Evolutionary conservation across 2,113 vertebrate species (phyloP), one percentile per base, ranked within the genome.

Genomic region (Tachysurus vachellii): DNA sequence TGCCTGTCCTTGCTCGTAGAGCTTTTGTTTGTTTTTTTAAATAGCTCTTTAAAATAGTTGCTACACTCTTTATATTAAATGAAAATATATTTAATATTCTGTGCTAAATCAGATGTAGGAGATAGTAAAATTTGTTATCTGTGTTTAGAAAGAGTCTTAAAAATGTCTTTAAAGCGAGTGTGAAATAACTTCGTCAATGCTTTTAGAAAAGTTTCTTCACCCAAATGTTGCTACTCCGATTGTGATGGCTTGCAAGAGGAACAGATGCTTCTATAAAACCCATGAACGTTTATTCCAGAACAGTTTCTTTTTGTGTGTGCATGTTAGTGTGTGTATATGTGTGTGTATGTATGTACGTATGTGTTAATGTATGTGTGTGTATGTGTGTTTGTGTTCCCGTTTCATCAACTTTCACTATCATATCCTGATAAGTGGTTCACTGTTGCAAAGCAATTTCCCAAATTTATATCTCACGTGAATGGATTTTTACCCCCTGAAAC

Each of bases 331-430:
- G 44, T 68, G 53, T 61, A 23, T n/a, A 68, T 61, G 53, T 59
- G 28, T 84, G 31, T 73, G 50, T 7, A 9, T 50, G 47, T 57
- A 28, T 50, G 54, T 76, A 54, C 47, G 17, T 53, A n/a, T 85
- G 75, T 85, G 79, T 50, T n/a, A n/a, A 23, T n/a, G 83, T 47
- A 54, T 59, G 28, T 84, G 31, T 73, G 50, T 59, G 19, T 84
- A 21, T 73, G 50, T 57, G 50, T 50, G 54, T 76, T 17, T 53
- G 42, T 85, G 75, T 85, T 85, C 84, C 84, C 12, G 19, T 85
- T 85, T 79, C 73, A 31, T 66, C 36, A 17, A 85, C 75, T 79
- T 64, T 64, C 73, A 66, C 19, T 62, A 80, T 85, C 57, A 85
- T 59, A 80, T 85, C 83, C 59, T 85, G 59, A 80, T 68, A 50